Conservation (phyloP, 2,113 vertebrate species). For the Shinisaurus crocodilurus region DNA sequence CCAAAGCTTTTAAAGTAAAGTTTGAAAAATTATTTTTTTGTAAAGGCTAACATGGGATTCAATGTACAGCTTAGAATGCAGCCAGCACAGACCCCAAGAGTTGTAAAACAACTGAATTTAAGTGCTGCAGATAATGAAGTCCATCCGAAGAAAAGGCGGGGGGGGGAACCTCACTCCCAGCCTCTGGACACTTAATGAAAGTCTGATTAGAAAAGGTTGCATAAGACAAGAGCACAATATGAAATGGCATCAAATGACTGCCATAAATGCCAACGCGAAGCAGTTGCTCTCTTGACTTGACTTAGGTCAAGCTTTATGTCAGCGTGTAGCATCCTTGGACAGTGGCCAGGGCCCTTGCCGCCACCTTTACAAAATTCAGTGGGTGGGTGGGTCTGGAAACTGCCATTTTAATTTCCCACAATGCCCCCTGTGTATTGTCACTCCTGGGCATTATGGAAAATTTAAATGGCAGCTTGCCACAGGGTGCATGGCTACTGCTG, state of each 20-base stretch:
- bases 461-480: neutral
- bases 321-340: neutral
- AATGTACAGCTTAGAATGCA: conserved; percentile 46
- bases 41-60: conserved; percentile 43
- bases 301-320: neutral
- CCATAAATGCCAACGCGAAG: neutral
- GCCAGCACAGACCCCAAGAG: conserved; percentile 34
- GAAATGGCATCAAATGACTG: neutral
- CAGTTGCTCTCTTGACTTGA: neutral
- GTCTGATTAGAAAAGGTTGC: conserved; percentile 7
- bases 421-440: neutral
- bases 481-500: neutral
- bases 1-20: conserved; percentile 61
- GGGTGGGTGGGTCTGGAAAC: too few relatives aligned
- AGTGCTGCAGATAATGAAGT: conserved; percentile 42
- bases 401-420: neutral
- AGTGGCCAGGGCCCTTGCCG: neutral
- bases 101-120: conserved; percentile 38
- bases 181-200: conserved; percentile 29
- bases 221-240: conserved; percentile 1
- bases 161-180: conserved; percentile 30
- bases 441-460: neutral
- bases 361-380: too few relatives aligned
- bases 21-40: conserved; percentile 56
- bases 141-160: conserved; percentile 1